Evolutionary conservation across 2,888 invertebrate genomes (phyloP).

Genomic region (Steinernema hermaphroditum): DNA sequence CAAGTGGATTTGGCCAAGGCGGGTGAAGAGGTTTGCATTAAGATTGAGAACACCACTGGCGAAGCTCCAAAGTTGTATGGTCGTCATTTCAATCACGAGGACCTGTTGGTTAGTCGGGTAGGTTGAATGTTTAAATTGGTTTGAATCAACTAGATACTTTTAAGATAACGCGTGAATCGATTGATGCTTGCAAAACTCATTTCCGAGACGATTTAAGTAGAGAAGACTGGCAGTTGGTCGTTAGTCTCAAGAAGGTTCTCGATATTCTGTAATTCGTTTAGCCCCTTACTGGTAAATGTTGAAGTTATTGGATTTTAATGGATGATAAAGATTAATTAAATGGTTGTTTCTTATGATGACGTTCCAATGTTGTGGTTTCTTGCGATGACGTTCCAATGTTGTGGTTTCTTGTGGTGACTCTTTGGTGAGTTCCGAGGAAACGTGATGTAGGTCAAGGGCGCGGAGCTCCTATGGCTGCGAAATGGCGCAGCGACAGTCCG

Average conservation of each 20-base stretch:
- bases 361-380: background rate
- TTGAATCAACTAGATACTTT: constrained; percentile 65
- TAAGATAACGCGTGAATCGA: constrained; percentile 94
- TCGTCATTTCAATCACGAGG: constrained; percentile 94
- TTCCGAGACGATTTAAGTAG: constrained; percentile 96
- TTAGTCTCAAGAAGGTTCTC: constrained; percentile 95
- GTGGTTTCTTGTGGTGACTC: background rate
- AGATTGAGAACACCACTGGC: constrained; percentile 92
- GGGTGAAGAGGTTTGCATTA: constrained; percentile 81
- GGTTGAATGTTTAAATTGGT: constrained; percentile 25
- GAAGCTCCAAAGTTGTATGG: constrained; percentile 98
- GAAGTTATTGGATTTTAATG: constrained; percentile 1
- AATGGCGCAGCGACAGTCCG: background rate
- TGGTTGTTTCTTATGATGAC: background rate
- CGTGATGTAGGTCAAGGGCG: constrained; percentile 22
- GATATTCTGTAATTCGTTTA: constrained; percentile 77
- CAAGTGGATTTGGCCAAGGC: constrained; percentile 88
- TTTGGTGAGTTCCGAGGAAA: too few species aligned
- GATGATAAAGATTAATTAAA: constrained; percentile 11
- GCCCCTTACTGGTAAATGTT: background rate
- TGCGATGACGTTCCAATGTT: background rate
- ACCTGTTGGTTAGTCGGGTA: constrained; percentile 84
- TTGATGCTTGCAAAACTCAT: constrained; percentile 98
- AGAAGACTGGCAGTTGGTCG: constrained; percentile 96
- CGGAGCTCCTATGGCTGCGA: background rate